Evolutionary conservation across 2,113 vertebrate genomes (phyloP), one percentile per base, ranked within the genome.

Genomic region (Halcyon malimbica): DNA sequence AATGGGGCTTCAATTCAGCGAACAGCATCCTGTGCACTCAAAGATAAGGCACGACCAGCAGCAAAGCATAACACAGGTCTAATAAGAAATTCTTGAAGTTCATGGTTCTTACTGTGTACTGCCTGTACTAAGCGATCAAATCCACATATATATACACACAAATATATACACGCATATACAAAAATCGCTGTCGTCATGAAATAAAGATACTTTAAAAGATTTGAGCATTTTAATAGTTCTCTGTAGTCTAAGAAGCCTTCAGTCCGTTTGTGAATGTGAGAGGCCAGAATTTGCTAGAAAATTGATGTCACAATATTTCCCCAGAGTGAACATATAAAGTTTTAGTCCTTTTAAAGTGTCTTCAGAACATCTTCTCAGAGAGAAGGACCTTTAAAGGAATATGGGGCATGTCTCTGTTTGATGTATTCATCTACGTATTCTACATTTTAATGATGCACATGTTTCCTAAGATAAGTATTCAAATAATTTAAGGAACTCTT

Each of bases 1-100:
- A 95, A 41, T 69, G 53, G 18, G 90, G 87, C 74, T 96, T 89
- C 89, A 94, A 5, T 89, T 89, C 83, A 86, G 54, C 71, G 93
- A 93, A 94, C 81, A 90, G 33, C 37, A 56, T 93, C 95, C 76
- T 89, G 65, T 92, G 71, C 63, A 42, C 42, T 95, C 28, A 0
- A 71, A 97, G 91, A 95, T 95, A 95, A 91, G 75, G 54, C 42
- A 50, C 31, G 48, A 73, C 63, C 73, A 87, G 33, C 70, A 73
- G 63, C 48, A 31, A 89, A 89, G 95, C 16, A 1, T n/a, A 76
- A 59, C 25, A 57, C 6, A 23, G 10, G 57, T 13, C 35, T 89
- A 63, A 54, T 48, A 88, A 83, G 35, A 64, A 81, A 84, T 70
- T 17, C 15, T 86, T 78, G 89, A 71, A 88, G 67, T 26, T 88